Conservation (phyloP, 2,797 vertebrate genomes). For the Psittacula echo region DNA sequence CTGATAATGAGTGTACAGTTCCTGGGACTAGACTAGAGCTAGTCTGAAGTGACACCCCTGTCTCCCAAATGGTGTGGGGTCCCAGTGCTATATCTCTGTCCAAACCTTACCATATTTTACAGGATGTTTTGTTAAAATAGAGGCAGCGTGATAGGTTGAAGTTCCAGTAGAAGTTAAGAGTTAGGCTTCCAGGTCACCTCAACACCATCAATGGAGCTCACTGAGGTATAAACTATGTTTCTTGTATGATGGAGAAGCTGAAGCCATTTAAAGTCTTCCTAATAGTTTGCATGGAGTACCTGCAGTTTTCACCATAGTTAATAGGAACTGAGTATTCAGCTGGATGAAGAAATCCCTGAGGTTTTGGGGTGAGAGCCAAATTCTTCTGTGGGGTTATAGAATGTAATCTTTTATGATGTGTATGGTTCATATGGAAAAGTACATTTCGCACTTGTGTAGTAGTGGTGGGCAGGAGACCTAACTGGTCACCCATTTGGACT, state of each 20-base stretch:
- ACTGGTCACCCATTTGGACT: not conserved
- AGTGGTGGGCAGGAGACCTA: not conserved
- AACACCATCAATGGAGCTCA: fast-evolving
- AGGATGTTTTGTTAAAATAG: not conserved
- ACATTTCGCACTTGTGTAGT: not conserved
- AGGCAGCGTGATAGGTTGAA: not conserved
- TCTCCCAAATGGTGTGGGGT: not conserved
- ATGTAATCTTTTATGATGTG: not conserved
- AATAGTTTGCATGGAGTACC: not conserved
- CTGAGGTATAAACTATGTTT: not conserved
- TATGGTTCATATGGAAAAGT: not conserved
- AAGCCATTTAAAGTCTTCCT: not conserved
- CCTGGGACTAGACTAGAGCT: not conserved
- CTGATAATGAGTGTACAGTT: not conserved
- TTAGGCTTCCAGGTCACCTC: not conserved
- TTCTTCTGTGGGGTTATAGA: not conserved
- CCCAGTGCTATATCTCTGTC: not conserved
- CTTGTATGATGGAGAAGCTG: not conserved
- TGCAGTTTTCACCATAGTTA: not conserved
- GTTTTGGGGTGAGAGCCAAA: not conserved
- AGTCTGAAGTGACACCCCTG: not conserved
- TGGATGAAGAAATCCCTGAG: not conserved
- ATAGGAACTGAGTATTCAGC: not conserved
- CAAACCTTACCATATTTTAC: not conserved
- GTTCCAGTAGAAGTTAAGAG: not conserved